Evolutionary conservation across 2,113 vertebrate species (phyloP), one percentile per base, ranked within the genome.

Genomic region (Lophura nycthemera): DNA sequence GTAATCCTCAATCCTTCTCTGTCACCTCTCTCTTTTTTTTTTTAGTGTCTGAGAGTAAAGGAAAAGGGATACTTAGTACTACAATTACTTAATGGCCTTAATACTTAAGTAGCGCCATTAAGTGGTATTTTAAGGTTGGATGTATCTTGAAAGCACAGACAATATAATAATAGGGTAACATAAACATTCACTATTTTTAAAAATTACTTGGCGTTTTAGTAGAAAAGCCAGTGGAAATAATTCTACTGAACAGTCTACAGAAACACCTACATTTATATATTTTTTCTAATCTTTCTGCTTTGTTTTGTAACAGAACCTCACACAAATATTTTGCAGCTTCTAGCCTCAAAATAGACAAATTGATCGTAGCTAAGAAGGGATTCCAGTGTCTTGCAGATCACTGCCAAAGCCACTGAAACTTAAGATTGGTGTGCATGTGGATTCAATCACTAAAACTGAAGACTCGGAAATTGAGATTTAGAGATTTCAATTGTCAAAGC

Each of bases 151-250:
- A 83, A 93, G 29, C 32, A 81, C 65, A 81, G 42, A 13, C 50
- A 86, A 67, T 66, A 48, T 7, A 40, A 21, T 69, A 79, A 59
- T 0, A 56, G 18, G 64, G 27, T 52, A 80, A 83, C 15, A 80
- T 3, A 90, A 90, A 67, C 61, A 91, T 21, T 13, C 32, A 47
- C 13, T 60, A 5, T 38, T 74, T 89, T 47, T 1, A 54, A 85
- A 92, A 88, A 36, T 34, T 19, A 76, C 11, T 52, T 65, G 20
- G n/a, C 3, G 56, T 76, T 77, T 91, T 42, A 83, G 59, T 5
- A 85, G 81, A 94, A 94, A 95, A 65, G 32, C 32, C 10, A 73
- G 9, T 45, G 4, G 25, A 81, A 91, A 80, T 54, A 38, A 71
- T 83, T 83, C 34, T 56, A 22, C 66, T 36, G 7, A 80, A n/a